Evolutionary conservation across 1,140 invertebrate species (phyloP).

Genomic region (Megalonaias nervosa): DNA sequence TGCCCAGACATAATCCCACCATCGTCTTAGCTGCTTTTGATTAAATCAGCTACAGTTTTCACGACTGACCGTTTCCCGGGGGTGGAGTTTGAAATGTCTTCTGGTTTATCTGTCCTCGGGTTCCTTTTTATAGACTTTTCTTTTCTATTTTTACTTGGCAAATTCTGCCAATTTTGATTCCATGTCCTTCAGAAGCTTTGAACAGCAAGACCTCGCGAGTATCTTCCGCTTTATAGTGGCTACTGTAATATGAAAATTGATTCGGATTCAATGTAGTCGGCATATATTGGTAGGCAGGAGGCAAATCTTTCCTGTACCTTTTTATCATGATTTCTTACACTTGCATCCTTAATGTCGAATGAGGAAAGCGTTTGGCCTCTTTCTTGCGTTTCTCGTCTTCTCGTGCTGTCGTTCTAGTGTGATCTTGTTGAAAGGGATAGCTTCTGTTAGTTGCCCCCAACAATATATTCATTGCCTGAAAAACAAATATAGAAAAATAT

Average conservation of each 20-base stretch:
- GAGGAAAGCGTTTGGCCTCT: neutral
- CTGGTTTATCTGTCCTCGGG: constrained; percentile 21
- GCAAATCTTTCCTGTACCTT: neutral
- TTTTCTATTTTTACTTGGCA: neutral
- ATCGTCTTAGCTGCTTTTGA: constrained; percentile 41
- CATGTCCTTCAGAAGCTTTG: neutral
- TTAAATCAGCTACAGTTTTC: constrained; percentile 72
- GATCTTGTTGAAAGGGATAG: too few species aligned
- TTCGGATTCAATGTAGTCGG: neutral
- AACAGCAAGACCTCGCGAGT: neutral
- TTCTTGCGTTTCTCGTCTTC: neutral
- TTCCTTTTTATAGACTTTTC: neutral
- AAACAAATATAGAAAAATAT: too few species aligned
- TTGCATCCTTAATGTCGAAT: neutral
- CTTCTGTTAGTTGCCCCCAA: too few species aligned
- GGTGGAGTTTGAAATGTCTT: constrained; percentile 16
- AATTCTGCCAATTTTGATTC: neutral
- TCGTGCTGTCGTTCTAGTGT: neutral
- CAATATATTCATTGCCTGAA: too few species aligned
- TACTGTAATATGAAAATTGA: neutral
- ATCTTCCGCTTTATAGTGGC: neutral
- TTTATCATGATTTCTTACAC: neutral
- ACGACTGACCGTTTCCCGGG: constrained; percentile 57
- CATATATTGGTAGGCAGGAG: neutral
- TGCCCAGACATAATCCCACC: neutral